Conservation (phyloP, 2,888 invertebrate genomes). For the Pollenia labialis region DNA sequence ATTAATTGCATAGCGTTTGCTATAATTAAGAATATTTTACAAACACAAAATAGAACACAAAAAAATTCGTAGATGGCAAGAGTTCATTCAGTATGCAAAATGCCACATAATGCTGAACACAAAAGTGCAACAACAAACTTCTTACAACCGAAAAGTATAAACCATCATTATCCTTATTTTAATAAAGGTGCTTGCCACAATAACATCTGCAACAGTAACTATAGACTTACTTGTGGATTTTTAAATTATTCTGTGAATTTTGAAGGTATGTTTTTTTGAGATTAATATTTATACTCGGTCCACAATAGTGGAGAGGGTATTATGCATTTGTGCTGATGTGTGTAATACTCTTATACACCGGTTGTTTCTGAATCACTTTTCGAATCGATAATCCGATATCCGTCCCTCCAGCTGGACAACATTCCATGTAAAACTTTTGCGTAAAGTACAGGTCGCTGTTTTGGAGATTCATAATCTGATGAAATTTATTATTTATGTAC, state of each 20-base stretch:
- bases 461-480: too few relatives aligned
- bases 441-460: too few relatives aligned
- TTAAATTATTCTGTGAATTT: constrained; percentile 1
- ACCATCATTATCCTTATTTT: constrained; percentile 2
- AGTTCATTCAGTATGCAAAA: background rate
- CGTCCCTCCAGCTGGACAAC: too few relatives aligned
- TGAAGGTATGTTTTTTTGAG: constrained; percentile 28
- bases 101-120: constrained; percentile 41
- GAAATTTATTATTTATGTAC: too few relatives aligned
- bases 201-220: background rate
- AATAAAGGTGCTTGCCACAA: constrained; percentile 9
- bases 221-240: constrained; percentile 24
- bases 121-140: constrained; percentile 14
- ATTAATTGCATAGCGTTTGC: constrained; percentile 4
- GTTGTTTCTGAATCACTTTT: too few relatives aligned
- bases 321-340: too few relatives aligned
- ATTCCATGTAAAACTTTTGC: too few relatives aligned
- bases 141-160: background rate
- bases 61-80: background rate
- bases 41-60: background rate
- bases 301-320: too few relatives aligned
- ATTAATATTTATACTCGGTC: too few relatives aligned
- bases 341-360: too few relatives aligned
- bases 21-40: background rate
- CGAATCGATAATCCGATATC: too few relatives aligned